phyloP scores from a whole-genome alignment of 2,113 vertebrate genomes.

The Lagopus muta region DNA sequence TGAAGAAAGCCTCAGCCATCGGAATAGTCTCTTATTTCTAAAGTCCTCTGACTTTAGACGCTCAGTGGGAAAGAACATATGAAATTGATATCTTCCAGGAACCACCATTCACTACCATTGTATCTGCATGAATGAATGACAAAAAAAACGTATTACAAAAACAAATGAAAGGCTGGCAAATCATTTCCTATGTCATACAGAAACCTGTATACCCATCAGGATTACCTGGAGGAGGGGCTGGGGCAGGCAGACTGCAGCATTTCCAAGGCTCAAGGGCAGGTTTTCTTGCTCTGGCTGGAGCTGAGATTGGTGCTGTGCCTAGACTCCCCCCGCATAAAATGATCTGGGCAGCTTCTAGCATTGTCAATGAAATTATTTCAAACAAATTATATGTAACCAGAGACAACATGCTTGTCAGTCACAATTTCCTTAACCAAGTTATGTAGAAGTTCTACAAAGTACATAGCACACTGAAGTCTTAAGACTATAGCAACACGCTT shows the following conservation, averaged over 20 bases:
- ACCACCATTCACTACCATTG: constrained; percentile 45
- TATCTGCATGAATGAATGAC: constrained; percentile 61
- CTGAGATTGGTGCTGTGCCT: neutral
- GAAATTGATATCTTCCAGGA: constrained; percentile 51
- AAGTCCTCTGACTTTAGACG: constrained; percentile 53
- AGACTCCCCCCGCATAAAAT: neutral
- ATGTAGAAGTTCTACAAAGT: neutral
- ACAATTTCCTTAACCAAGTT: neutral
- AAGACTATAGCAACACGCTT: neutral
- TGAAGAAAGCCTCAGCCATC: constrained; percentile 33
- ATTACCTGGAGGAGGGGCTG: neutral
- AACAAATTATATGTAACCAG: neutral
- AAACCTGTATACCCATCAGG: constrained; percentile 12
- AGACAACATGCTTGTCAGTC: neutral
- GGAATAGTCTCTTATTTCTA: constrained; percentile 39
- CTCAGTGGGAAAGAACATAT: constrained; percentile 21
- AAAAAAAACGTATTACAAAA: constrained; percentile 58
- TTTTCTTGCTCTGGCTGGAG: neutral
- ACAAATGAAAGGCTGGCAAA: neutral
- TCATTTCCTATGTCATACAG: neutral
- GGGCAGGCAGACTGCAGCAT: neutral
- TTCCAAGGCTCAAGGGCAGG: neutral
- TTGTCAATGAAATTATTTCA: neutral
- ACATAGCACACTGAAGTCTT: neutral
- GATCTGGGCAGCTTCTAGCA: neutral